These are phyloP conservation scores for Mycteria americana DNA, from an alignment of 2,797 vertebrate genomes.

Conservation along the genomic window DNA sequence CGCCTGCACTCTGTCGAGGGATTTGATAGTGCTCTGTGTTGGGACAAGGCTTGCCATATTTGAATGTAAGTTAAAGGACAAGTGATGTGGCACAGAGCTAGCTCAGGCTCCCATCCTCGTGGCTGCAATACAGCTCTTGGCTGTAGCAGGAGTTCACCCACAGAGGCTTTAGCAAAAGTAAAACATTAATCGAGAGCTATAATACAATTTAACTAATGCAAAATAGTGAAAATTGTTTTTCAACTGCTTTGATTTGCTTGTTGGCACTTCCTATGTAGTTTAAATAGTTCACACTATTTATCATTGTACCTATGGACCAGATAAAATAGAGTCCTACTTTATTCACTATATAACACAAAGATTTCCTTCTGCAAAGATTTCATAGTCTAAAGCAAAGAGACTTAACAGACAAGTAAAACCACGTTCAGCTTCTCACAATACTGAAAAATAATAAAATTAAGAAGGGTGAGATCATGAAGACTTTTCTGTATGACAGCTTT, in stretches of 20 bases:
- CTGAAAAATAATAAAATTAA: background rate
- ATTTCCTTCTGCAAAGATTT: background rate
- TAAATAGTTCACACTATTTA: background rate
- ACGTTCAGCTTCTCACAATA: background rate
- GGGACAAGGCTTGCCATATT: background rate
- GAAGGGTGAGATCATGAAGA: background rate
- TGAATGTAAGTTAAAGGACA: background rate
- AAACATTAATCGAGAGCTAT: background rate
- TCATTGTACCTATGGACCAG: background rate
- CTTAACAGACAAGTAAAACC: background rate
- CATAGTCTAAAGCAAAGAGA: background rate
- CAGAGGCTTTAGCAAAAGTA: background rate
- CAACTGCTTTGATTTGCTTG: background rate
- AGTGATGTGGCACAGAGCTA: background rate
- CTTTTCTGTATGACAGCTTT: background rate
- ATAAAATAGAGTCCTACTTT: background rate
- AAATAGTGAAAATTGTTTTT: background rate
- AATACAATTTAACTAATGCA: background rate
- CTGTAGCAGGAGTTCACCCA: background rate
- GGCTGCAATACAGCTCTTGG: background rate
- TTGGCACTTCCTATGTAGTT: background rate
- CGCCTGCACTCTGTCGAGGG: background rate
- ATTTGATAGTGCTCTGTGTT: background rate
- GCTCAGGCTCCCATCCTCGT: background rate
- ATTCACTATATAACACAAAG: background rate